Conservation (phyloP, 2,888 invertebrate genomes). For the Drosophila hamatofila region DNA sequence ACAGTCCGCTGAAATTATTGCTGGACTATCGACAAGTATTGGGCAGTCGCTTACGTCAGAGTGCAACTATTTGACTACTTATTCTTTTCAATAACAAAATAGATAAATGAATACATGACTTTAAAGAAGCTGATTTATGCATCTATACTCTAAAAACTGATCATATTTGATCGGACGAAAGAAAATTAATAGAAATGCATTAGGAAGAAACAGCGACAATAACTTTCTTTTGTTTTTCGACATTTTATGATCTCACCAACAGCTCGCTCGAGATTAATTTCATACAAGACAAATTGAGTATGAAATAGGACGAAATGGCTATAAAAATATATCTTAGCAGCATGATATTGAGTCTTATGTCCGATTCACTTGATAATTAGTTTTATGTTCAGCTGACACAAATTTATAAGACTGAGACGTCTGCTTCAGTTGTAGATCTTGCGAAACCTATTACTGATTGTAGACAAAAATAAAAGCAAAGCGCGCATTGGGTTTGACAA, state of each 20-base stretch:
- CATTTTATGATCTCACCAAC: not conserved
- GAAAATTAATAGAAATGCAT: not conserved
- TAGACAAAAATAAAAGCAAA: conserved; percentile 1
- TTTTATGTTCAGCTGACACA: conserved; percentile 25
- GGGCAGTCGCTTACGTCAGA: not conserved
- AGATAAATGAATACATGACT: not conserved
- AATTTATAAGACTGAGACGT: conserved; percentile 27
- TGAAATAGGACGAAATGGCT: conserved; percentile 17
- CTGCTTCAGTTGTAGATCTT: conserved; percentile 37
- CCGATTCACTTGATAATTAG: conserved; percentile 21
- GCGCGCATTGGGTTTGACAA: conserved; percentile 33
- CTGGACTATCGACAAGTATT: not conserved
- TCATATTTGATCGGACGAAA: not conserved
- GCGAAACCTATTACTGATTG: conserved; percentile 30
- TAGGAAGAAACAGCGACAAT: not conserved
- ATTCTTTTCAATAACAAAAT: not conserved
- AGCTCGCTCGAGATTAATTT: conserved; percentile 27
- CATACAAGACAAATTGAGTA: conserved; percentile 7
- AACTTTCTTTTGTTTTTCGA: conserved; percentile 15
- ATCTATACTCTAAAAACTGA: not conserved
- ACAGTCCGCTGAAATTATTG: not conserved
- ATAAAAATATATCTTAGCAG: conserved; percentile 21
- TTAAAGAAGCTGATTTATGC: not conserved
- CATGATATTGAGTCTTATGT: conserved; percentile 28
- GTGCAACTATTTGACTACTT: conserved; percentile 1